Percentiles rank a stretch among this genome's conserved stretches.
Evolutionary conservation across 2,888 invertebrate genomes (phyloP).

Genomic region (Leptinotarsa haldemani): DNA sequence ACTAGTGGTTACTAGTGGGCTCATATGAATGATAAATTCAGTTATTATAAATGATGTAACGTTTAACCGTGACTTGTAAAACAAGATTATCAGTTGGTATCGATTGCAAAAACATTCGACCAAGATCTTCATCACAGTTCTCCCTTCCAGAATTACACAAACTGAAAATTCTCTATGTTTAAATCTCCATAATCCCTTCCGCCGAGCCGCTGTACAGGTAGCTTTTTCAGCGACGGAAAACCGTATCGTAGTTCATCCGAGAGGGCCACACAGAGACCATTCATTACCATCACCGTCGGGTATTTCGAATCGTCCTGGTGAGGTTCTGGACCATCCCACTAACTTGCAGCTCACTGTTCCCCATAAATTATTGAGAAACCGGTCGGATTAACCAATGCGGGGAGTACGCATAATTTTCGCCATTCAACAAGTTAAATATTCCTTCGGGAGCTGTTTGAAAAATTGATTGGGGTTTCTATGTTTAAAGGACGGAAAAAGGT

Average conservation of each 20-base stretch:
- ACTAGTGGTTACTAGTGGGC: no score
- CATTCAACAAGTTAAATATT: conserved; percentile 38
- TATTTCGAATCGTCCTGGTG: conserved; percentile 37
- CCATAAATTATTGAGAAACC: conserved; percentile 37
- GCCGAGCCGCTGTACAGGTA: conserved; percentile 15
- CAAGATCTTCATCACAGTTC: neutral
- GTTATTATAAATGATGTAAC: no score
- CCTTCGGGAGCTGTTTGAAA: conserved; percentile 38
- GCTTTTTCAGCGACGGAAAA: conserved; percentile 6
- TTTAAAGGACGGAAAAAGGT: neutral
- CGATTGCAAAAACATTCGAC: no score
- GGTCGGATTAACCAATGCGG: conserved; percentile 34
- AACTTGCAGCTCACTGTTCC: conserved; percentile 31
- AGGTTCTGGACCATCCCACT: conserved; percentile 31
- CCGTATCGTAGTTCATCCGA: conserved; percentile 33
- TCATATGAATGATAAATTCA: no score
- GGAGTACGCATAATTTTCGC: conserved; percentile 31
- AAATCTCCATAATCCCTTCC: neutral
- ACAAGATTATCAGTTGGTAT: no score
- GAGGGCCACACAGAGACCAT: conserved; percentile 40
- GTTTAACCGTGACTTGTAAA: no score
- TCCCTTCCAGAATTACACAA: neutral
- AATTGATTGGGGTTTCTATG: conserved; percentile 23
- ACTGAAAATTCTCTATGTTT: neutral
- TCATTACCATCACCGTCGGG: conserved; percentile 39